These are phyloP conservation scores for Nebria ingens DNA, from an alignment of 1,140 invertebrate species.

Conservation along the genomic window DNA sequence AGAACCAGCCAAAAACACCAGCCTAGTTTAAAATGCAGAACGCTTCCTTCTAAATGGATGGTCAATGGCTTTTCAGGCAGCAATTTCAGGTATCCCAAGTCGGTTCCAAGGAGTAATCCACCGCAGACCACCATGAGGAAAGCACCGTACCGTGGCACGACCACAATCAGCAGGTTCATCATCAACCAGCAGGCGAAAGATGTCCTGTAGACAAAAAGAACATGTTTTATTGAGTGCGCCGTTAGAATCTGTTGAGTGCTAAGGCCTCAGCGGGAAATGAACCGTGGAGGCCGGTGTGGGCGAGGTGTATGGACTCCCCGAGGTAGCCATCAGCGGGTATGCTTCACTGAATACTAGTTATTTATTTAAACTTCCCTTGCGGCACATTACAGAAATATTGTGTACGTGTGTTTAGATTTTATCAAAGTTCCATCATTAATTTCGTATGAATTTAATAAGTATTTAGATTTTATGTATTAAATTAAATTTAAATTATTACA, in stretches of 20 bases:
- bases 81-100: slow-evolving; percentile 72
- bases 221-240: too few relatives aligned
- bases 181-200: slow-evolving; percentile 82
- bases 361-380: too few relatives aligned
- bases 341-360: background rate
- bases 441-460: too few relatives aligned
- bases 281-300: background rate
- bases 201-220: slow-evolving; percentile 49
- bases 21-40: slow-evolving; percentile 71
- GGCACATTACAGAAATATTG: too few relatives aligned
- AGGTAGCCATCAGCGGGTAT: background rate
- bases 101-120: slow-evolving; percentile 60
- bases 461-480: too few relatives aligned
- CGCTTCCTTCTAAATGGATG: slow-evolving; percentile 74
- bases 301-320: too few relatives aligned
- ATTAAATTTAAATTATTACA: too few relatives aligned
- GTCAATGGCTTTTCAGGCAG: slow-evolving; percentile 69
- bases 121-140: slow-evolving; percentile 79
- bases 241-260: background rate
- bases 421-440: too few relatives aligned
- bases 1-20: slow-evolving; percentile 92
- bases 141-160: slow-evolving; percentile 87
- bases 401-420: too few relatives aligned
- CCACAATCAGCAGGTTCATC: slow-evolving; percentile 83
- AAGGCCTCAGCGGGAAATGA: background rate